These are phyloP conservation scores for Cephalopterus ornatus DNA, from an alignment of 2,113 vertebrate genomes.

Conservation along the genomic window DNA sequence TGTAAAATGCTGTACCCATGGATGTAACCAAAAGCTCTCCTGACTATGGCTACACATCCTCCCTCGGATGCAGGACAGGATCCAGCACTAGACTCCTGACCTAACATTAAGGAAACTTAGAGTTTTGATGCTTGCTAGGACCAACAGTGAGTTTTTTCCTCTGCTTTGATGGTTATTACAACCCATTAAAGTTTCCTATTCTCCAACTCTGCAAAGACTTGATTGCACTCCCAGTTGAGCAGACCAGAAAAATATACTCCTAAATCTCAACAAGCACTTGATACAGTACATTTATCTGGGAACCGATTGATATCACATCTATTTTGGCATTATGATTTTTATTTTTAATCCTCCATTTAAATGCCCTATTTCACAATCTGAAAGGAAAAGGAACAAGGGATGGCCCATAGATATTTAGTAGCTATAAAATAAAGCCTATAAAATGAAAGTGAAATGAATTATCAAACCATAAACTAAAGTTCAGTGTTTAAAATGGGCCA, in stretches of 20 bases:
- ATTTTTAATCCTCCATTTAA: conserved; percentile 38
- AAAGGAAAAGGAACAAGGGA: conserved; percentile 40
- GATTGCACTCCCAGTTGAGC: neutral
- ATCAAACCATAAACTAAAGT: conserved; percentile 50
- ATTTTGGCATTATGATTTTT: conserved; percentile 26
- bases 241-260: conserved; percentile 29
- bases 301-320: conserved; percentile 5
- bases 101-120: neutral
- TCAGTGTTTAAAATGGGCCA: conserved; percentile 26
- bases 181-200: neutral
- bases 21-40: neutral
- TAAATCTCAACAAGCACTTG: conserved; percentile 34
- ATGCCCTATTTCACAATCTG: conserved; percentile 29
- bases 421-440: conserved; percentile 59
- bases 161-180: neutral
- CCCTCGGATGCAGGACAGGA: neutral
- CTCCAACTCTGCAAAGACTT: neutral
- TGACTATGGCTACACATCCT: neutral
- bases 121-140: neutral
- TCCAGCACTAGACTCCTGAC: neutral
- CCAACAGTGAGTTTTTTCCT: neutral
- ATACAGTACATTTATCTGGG: conserved; percentile 54
- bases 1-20: neutral
- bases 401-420: conserved; percentile 52
- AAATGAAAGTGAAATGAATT: conserved; percentile 61